These are phyloP conservation scores for Daubentonia madagascariensis DNA, from an alignment of 2,113 vertebrate genomes.

Conservation along the genomic window DNA sequence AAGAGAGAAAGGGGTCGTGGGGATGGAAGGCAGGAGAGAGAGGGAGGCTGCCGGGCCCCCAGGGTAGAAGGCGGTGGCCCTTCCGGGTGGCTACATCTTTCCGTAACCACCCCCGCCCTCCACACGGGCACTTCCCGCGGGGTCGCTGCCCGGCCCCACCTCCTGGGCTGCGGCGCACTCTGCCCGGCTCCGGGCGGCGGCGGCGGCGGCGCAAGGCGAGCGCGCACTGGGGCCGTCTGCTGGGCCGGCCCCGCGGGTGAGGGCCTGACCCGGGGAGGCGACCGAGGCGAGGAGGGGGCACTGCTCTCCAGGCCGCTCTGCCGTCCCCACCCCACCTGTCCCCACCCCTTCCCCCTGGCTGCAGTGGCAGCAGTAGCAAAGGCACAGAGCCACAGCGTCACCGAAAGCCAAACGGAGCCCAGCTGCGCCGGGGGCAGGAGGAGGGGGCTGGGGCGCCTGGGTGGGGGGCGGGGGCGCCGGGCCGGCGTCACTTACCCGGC, in stretches of 20 bases:
- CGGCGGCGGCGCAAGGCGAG: not conserved
- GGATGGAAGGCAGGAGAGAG: fast-evolving
- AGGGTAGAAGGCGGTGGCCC: not conserved
- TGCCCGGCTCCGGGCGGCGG: not conserved
- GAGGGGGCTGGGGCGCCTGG: constrained; percentile 46
- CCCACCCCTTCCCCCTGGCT: not conserved
- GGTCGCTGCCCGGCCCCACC: constrained; percentile 18
- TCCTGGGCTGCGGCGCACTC: not conserved
- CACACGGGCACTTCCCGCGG: not conserved
- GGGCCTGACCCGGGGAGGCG: not conserved
- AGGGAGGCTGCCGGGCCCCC: not conserved
- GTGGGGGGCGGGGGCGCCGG: not conserved
- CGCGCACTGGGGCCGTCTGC: not conserved
- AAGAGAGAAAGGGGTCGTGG: not conserved
- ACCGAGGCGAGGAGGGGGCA: not conserved
- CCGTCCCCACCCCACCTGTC: not conserved
- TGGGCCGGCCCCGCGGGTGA: not conserved
- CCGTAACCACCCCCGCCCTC: not conserved
- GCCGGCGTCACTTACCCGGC: constrained; percentile 78
- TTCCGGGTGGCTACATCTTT: too few species aligned
- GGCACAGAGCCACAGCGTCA: not conserved
- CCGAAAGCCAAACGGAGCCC: not conserved
- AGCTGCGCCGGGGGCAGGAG: constrained; percentile 50
- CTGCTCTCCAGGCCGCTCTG: not conserved
- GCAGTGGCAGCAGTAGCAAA: not conserved